Evolutionary conservation across 2,888 invertebrate genomes (phyloP), one percentile per base, ranked within the genome.

Genomic region (Rhamphomyia laevipes): DNA sequence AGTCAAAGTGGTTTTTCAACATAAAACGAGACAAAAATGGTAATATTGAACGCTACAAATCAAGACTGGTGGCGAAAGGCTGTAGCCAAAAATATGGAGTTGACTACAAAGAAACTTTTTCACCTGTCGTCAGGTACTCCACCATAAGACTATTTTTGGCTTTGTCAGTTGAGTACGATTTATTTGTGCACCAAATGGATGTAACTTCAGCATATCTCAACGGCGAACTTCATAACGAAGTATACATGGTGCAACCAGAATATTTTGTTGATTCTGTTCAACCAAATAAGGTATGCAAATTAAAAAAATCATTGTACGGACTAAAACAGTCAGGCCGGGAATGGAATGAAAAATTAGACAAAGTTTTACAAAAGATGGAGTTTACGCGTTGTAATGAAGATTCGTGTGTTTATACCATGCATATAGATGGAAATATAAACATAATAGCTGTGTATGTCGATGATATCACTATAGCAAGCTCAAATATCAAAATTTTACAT

Each of bases 161-260:
- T 2, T 15, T 57, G 2, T 48, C 57, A 5, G 54, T 35, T 2
- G 53, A 55, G 43, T 33, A 49, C 4, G 45, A 55, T 21, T 18
- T 57, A 16, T 42, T 55, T 35, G 21, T 57, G 5, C 52, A 56
- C 17, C 58, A 59, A 40, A 48, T 57, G 42, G 56, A 57, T 44
- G 56, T 57, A 4, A 51, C 45, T 9, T 46, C 52, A 13, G 56
- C 58, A 1, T 57, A 56, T 48, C 41, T 56, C 4, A 54, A 58
- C 31, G 50, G 54, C 4, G 48, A 52, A 2, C 35, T 57, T 12
- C 13, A 41, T 3, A 56, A 56, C 11, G 48, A 46, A 9, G 43
- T 57, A 5, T 59, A 49, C 31, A 57, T 57, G 56, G 43, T 47
- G 18, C 54, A 57, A 38, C 56, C 56, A 16, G 50, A 53, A 12